Evolutionary conservation across 2,113 vertebrate species (phyloP), one percentile per base, ranked within the genome.

Genomic region (Notarius lentiginosus): DNA sequence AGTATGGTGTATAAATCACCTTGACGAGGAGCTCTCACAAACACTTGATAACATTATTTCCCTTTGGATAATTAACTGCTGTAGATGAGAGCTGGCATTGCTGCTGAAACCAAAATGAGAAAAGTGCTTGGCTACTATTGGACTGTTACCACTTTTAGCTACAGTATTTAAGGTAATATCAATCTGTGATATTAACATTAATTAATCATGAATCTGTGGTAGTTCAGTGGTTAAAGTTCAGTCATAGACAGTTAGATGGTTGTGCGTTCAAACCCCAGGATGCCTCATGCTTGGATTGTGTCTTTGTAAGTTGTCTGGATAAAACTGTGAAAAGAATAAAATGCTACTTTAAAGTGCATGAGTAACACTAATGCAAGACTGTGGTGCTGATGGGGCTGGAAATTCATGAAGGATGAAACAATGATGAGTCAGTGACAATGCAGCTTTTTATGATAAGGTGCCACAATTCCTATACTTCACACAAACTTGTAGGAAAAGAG

Each of bases 11-110:
- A 89, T 89, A 85, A 89, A 89, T 89, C 86, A 89, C 84, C 77
- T 73, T 89, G 86, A 87, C 27, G 56, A 75, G 68, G 61, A 66
- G 83, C 79, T 82, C 86, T 87, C 86, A 87, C 82, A 87, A 79
- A 85, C 55, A 22, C 72, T 63, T 63, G 86, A 89, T 89, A 85
- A 87, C 70, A 83, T 89, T 89, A 87, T 89, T 89, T 87, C 86
- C 76, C 84, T 87, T 85, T 75, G 73, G 86, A 87, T 85, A 87
- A 89, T 89, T 89, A 89, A 84, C 63, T 27, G 27, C 27, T 51
- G 61, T 72, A 87, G 79, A 89, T 83, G 75, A 89, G 79, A 66
- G 79, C 83, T 73, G 70, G 85, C 49, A 82, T 82, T 82, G 82
- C 24, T 22, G 68, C 58, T 84, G 75, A 76, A 53, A 27, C 49